phyloP scores from a whole-genome alignment of 2,113 vertebrate genomes.

The Amblyopsis rosae region DNA sequence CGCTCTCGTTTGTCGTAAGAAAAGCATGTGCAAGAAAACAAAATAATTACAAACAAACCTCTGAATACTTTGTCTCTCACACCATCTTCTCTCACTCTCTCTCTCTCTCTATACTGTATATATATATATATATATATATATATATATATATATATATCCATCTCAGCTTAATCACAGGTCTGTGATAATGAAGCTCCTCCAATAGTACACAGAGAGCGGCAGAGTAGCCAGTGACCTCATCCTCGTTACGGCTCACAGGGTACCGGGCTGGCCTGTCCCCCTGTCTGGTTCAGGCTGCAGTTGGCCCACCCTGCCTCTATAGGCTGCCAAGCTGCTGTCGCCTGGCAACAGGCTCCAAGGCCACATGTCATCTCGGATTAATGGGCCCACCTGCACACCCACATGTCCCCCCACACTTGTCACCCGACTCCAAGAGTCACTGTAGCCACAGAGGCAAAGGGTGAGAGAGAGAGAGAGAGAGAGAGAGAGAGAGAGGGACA shows the following conservation, averaged over 20 bases:
- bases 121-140: too few relatives aligned
- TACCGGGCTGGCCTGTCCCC: conserved; percentile 36
- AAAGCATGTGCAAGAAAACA: too few relatives aligned
- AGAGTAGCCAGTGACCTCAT: conserved; percentile 25
- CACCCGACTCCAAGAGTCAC: conserved; percentile 6
- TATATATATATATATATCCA: too few relatives aligned
- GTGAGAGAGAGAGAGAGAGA: background rate
- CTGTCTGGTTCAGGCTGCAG: conserved; percentile 43
- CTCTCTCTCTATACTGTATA: too few relatives aligned
- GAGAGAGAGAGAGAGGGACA: background rate
- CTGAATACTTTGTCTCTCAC: too few relatives aligned
- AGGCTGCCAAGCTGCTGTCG: conserved; percentile 57
- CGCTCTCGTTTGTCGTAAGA: too few relatives aligned
- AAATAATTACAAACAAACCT: too few relatives aligned
- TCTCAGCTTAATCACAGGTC: too few relatives aligned
- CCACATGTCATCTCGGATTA: conserved; percentile 70
- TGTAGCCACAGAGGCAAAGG: background rate
- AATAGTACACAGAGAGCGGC: background rate
- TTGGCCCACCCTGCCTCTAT: conserved; percentile 33
- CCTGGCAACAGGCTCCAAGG: conserved; percentile 54
- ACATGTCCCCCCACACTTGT: conserved; percentile 58
- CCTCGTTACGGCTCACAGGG: conserved; percentile 29
- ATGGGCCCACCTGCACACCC: conserved; percentile 64
- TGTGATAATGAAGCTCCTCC: too few relatives aligned
- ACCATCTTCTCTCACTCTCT: too few relatives aligned